Base-by-base conservation (phyloP, 2,113 vertebrate species). In the Paracanthobrama guichenoti region DNA sequence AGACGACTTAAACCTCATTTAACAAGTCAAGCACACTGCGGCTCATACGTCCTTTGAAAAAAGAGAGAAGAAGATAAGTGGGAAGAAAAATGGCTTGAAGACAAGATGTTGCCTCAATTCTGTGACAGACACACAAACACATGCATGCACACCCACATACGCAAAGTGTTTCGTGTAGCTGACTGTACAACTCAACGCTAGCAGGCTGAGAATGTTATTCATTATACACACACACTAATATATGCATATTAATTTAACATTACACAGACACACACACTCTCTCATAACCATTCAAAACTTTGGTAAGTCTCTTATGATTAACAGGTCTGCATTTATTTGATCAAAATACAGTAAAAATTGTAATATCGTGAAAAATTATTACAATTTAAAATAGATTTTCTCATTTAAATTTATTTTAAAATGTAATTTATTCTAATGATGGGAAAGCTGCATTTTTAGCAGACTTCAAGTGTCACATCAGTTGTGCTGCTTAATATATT, bases 1-100 rank as follows among this genome's bases (percentile, higher is more conserved):
- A 92, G 88, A 92, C 86, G 91, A 94, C 92, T 94, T 93, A 93
- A 94, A 94, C 87, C 91, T 91, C 92, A 92, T 94, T 94, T 92
- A 93, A 89, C 89, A 91, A 92, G 92, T 93, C 93, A 92, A 92
- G 90, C 91, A 88, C 91, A 89, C 91, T 90, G 90, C 89, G 86
- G 90, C 89, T 92, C 86, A 85, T 86, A 55, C 81, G 86, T 82
- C 84, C 88, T 91, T 89, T 91, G 85, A 79, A 90, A 88, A 77
- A 69, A 69, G 53, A 75, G 22, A 55, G 62, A 81, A 60, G 39
- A 42, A 50, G 78, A 64, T 48, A 81, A 69, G 75, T 67, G 75
- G 35, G 78, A 88, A 50, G 82, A 55, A 90, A 87, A 89, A 90
- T 89, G 88, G 90, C 89, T 93, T 90, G 83, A 92, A 94, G 90